Evolutionary conservation across 2,888 invertebrate species (phyloP).

Genomic region (Helleia helle): DNA sequence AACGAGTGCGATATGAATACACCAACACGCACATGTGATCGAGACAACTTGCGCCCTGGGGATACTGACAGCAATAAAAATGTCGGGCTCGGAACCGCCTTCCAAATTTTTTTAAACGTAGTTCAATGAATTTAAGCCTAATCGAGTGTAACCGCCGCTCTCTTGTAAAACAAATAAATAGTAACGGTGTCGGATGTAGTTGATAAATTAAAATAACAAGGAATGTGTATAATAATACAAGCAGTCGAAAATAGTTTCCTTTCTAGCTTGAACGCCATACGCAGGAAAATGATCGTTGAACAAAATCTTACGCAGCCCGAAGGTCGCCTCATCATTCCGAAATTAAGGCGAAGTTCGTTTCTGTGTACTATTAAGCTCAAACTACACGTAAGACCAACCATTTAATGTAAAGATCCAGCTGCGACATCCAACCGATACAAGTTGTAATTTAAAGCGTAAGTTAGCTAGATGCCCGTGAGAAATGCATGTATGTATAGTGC

Average conservation of each 20-base stretch:
- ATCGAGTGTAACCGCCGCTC: conserved; percentile 8
- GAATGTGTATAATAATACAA: too few species aligned
- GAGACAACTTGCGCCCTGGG: too few species aligned
- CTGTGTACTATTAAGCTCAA: too few species aligned
- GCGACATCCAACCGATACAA: conserved; percentile 3
- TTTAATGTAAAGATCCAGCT: not conserved
- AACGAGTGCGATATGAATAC: too few species aligned
- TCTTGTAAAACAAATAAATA: not conserved
- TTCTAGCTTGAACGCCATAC: too few species aligned
- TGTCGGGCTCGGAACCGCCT: not conserved
- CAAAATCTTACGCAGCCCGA: too few species aligned
- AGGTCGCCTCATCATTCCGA: too few species aligned
- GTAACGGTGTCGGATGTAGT: not conserved
- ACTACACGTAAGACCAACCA: not conserved
- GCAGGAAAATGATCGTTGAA: too few species aligned
- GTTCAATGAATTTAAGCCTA: conserved; percentile 1
- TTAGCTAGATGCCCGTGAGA: conserved; percentile 3
- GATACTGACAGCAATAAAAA: too few species aligned
- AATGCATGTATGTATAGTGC: conserved; percentile 4
- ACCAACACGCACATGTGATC: too few species aligned
- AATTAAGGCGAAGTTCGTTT: too few species aligned
- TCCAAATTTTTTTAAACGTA: not conserved
- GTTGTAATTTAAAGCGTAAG: not conserved
- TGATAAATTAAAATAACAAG: not conserved
- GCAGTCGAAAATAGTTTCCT: too few species aligned